These are phyloP conservation scores for Lutraria lutraria DNA, from an alignment of 2,888 invertebrate genomes.

Conservation along the genomic window DNA sequence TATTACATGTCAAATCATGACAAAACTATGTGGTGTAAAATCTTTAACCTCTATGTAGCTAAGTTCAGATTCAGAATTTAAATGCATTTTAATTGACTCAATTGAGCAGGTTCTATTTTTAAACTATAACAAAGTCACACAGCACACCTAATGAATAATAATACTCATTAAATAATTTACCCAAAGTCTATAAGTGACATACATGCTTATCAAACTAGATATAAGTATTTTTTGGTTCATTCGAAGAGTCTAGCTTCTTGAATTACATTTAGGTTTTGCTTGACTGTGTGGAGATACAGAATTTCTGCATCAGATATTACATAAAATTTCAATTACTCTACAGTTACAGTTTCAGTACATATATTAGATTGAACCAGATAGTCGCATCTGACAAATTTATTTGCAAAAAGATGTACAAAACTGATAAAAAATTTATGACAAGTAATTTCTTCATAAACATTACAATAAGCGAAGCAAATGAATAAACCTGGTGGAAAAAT, in stretches of 20 bases:
- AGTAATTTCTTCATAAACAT: neutral
- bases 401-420: neutral
- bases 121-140: neutral
- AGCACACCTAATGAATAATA: too few species aligned
- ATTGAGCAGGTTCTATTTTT: neutral
- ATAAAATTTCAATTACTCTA: neutral
- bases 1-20: neutral
- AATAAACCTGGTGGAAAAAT: slow-evolving; percentile 4
- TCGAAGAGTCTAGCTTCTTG: neutral
- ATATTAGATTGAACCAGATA: slow-evolving; percentile 11
- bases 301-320: neutral
- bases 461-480: slow-evolving; percentile 22
- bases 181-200: neutral
- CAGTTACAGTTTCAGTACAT: neutral
- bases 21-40: neutral
- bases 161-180: neutral
- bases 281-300: neutral
- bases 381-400: neutral
- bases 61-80: neutral
- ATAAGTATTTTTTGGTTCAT: neutral
- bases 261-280: neutral
- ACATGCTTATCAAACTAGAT: neutral
- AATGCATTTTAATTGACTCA: neutral
- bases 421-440: neutral
- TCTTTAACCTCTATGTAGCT: neutral